Conservation (phyloP, 2,113 vertebrate species). For the Proterorhinus semilunaris region DNA sequence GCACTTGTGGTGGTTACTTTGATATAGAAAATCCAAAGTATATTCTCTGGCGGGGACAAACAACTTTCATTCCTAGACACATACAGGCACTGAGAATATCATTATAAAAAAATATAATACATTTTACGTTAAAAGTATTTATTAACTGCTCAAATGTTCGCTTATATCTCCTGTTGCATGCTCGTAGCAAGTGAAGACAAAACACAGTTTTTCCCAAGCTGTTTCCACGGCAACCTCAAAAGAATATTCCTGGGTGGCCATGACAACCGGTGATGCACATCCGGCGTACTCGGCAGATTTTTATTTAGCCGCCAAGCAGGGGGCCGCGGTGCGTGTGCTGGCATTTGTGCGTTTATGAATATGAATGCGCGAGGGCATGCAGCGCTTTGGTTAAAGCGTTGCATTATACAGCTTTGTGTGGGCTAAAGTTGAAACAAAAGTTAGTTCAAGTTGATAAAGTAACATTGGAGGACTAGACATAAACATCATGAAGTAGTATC, state of each 20-base stretch:
- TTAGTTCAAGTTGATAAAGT: not conserved
- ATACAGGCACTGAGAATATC: not conserved
- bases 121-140: not conserved
- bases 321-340: constrained; percentile 31
- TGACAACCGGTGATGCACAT: constrained; percentile 78
- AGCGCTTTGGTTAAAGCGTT: not conserved
- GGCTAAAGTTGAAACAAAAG: constrained; percentile 1
- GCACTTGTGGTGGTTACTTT: constrained; percentile 51
- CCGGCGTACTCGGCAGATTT: constrained; percentile 65
- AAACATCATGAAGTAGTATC: not conserved
- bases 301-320: constrained; percentile 69
- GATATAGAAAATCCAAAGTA: constrained; percentile 24
- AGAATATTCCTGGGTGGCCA: constrained; percentile 73
- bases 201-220: constrained; percentile 73
- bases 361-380: constrained; percentile 6
- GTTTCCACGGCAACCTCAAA: constrained; percentile 76
- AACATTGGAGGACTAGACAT: not conserved
- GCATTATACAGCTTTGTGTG: constrained; percentile 13
- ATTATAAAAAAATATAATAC: not conserved
- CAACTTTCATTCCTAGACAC: not conserved
- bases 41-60: not conserved
- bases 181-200: constrained; percentile 54
- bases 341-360: constrained; percentile 39
- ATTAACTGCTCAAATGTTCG: constrained; percentile 26
- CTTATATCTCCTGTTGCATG: constrained; percentile 27